Base-by-base conservation (phyloP, 2,888 invertebrate genomes). In the Carcina quercana region DNA sequence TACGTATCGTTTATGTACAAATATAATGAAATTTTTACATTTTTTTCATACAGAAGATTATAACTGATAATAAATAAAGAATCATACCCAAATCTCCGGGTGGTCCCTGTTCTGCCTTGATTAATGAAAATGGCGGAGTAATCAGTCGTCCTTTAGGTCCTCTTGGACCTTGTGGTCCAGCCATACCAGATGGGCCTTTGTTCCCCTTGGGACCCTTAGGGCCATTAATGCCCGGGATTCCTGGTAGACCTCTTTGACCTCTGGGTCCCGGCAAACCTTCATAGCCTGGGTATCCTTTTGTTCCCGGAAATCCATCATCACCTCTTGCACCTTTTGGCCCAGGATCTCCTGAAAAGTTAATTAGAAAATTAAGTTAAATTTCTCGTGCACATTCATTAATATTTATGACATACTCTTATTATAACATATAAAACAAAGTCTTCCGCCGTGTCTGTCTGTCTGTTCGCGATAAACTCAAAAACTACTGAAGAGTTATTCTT, bases 41-140 rank as follows among this genome's bases (percentile, higher is more conserved):
- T n/a, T n/a, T n/a, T n/a, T n/a, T n/a, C n/a, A n/a, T n/a, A n/a
- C n/a, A n/a, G n/a, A n/a, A n/a, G n/a, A n/a, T n/a, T n/a, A n/a
- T n/a, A n/a, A n/a, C n/a, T n/a, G n/a, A n/a, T 8, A 4, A 13
- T 27, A 32, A 8, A 19, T 17, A 24, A 26, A n/a, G n/a, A n/a
- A n/a, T n/a, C n/a, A n/a, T 57, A 59, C 90, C 90, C 21, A 75
- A 70, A 1, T 86, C 63, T 27, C 93, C 94, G 5, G 74, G 74
- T 27, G 73, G 80, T 32, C 92, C 92, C 19, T 71, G 68, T 14
- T 71, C 70, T 13, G 76, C 64, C 43, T 40, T 55, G 1, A 57
- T 83, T 53, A 56, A 45, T 17, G 59, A 47, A 34, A 38, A 54
- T 46, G 62, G 62, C 33, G 61, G 70, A 33, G 25, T 38, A 37